Conservation (phyloP, 2,113 vertebrate species). For the Suncus etruscus region DNA sequence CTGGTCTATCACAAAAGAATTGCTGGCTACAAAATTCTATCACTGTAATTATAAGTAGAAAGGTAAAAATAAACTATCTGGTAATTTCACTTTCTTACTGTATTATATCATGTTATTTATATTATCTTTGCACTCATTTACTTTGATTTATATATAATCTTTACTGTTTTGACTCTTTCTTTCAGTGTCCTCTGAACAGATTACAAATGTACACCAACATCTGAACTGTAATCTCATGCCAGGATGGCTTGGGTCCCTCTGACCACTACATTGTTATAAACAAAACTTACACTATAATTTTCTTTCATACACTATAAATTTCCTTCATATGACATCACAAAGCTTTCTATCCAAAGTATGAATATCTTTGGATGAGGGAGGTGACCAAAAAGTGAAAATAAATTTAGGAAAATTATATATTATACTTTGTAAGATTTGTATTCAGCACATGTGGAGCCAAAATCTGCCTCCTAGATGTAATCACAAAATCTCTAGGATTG, state of each 20-base stretch:
- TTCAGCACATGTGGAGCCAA: slow-evolving; percentile 79
- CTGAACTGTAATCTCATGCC: slow-evolving; percentile 54
- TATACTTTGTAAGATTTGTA: slow-evolving; percentile 61
- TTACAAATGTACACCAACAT: slow-evolving; percentile 20
- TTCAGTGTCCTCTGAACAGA: slow-evolving; percentile 15
- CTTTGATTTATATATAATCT: slow-evolving; percentile 40
- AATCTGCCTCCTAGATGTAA: slow-evolving; percentile 62
- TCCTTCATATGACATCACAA: slow-evolving; percentile 80
- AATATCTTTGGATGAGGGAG: slow-evolving; percentile 78
- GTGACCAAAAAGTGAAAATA: slow-evolving; percentile 81
- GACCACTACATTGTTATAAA: slow-evolving; percentile 80
- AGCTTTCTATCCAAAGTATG: slow-evolving; percentile 71
- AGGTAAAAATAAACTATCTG: not conserved
- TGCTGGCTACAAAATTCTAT: too few relatives aligned
- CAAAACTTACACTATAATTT: slow-evolving; percentile 78
- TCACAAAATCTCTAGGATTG: slow-evolving; percentile 53
- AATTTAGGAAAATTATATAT: slow-evolving; percentile 78
- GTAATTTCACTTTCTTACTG: too few relatives aligned
- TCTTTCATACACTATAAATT: slow-evolving; percentile 76
- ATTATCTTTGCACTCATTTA: slow-evolving; percentile 40
- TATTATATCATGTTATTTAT: not conserved
- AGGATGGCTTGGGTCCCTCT: slow-evolving; percentile 63
- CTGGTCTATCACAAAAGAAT: too few relatives aligned
- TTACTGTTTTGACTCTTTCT: slow-evolving; percentile 52
- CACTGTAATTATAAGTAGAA: not conserved